Conservation (phyloP, 2,797 vertebrate species). For the Lates japonicus region DNA sequence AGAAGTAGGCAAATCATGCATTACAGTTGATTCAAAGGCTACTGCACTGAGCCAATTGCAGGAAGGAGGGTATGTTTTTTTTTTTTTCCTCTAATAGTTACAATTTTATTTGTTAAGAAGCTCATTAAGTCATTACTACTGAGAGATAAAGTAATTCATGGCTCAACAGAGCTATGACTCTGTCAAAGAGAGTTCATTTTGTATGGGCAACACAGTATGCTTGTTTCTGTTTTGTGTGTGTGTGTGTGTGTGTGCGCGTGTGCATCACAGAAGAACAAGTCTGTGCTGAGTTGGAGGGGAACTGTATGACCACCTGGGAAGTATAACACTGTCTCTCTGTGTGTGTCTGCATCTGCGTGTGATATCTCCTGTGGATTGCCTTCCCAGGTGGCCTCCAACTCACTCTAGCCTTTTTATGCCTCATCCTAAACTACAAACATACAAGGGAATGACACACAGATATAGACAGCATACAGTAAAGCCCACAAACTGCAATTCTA, state of each 20-base stretch:
- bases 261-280: background rate
- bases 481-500: background rate
- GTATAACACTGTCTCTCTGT: background rate
- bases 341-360: background rate
- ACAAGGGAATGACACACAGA: background rate
- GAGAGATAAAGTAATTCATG: background rate
- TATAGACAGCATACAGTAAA: background rate
- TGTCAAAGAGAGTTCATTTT: background rate
- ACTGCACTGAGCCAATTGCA: too few relatives aligned
- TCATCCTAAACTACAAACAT: background rate
- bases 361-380: conserved; percentile 9
- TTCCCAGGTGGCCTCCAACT: conserved; percentile 19
- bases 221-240: background rate
- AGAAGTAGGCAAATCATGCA: too few relatives aligned
- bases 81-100: too few relatives aligned
- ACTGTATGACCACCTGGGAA: conserved; percentile 9
- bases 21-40: too few relatives aligned
- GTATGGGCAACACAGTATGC: too few relatives aligned
- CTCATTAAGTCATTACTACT: too few relatives aligned
- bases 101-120: too few relatives aligned
- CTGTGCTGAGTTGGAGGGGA: background rate
- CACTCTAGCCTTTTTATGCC: conserved; percentile 2
- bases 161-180: too few relatives aligned
- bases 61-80: too few relatives aligned
- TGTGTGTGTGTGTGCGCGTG: background rate